Evolutionary conservation across 1,140 invertebrate species (phyloP).

Genomic region (Frieseomelitta varia): DNA sequence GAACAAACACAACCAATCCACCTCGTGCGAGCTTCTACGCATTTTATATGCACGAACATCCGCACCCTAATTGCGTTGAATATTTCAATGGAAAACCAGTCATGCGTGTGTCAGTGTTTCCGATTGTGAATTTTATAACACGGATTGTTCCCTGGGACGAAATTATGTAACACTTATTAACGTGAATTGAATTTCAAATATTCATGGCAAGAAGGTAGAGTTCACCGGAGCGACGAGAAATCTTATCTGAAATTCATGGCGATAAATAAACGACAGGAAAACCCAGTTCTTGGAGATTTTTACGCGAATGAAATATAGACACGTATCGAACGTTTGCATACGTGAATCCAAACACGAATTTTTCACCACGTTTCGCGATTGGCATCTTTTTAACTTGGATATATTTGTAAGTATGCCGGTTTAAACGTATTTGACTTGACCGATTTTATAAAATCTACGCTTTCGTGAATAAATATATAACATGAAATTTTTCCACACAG

Average conservation of each 20-base stretch:
- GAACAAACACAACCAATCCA: too few relatives aligned
- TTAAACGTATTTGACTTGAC: too few relatives aligned
- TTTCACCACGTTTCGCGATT: not conserved
- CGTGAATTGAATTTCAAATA: constrained; percentile 39
- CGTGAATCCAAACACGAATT: constrained; percentile 25
- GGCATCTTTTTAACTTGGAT: too few relatives aligned
- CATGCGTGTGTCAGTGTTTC: not conserved
- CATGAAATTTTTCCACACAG: not conserved
- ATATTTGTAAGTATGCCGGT: not conserved
- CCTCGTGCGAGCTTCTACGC: too few relatives aligned
- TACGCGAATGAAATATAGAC: not conserved
- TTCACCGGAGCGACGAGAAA: not conserved
- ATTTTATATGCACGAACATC: too few relatives aligned
- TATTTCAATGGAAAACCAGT: not conserved
- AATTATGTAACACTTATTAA: not conserved
- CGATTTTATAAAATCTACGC: too few relatives aligned
- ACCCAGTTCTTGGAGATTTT: not conserved
- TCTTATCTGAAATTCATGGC: constrained; percentile 1
- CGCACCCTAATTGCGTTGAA: not conserved
- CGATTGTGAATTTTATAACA: constrained; percentile 6
- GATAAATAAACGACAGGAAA: constrained; percentile 20
- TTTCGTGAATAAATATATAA: not conserved
- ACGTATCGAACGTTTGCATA: not conserved
- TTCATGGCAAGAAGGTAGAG: constrained; percentile 3
- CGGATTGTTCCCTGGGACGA: not conserved